Conservation (phyloP, 1,140 invertebrate species). For the Octopus sinensis region DNA sequence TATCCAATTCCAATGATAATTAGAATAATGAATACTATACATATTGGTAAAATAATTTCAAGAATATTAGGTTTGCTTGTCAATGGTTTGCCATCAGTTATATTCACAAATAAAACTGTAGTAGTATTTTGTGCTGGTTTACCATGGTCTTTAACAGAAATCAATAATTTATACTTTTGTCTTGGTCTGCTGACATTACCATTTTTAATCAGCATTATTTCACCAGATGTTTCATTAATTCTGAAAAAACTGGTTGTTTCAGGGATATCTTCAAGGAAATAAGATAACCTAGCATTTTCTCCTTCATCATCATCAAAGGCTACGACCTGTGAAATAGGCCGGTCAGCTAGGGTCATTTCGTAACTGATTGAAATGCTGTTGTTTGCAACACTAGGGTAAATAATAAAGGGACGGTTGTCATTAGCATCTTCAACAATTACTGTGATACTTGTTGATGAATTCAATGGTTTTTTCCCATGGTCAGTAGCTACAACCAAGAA, state of each 20-base stretch:
- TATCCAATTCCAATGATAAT: too few relatives aligned
- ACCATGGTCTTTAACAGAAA: slow-evolving; percentile 35
- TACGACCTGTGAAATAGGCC: slow-evolving; percentile 31
- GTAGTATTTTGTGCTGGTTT: slow-evolving; percentile 48
- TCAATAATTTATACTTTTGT: slow-evolving; percentile 25
- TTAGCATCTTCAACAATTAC: slow-evolving; percentile 71
- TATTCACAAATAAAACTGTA: slow-evolving; percentile 33
- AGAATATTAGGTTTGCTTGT: too few relatives aligned
- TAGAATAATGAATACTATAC: too few relatives aligned
- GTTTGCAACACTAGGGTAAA: slow-evolving; percentile 37
- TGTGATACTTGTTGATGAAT: slow-evolving; percentile 60
- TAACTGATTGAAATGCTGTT: slow-evolving; percentile 34
- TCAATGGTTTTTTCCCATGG: slow-evolving; percentile 63
- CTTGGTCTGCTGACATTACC: slow-evolving; percentile 60
- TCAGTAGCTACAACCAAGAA: slow-evolving; percentile 72
- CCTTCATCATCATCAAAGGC: slow-evolving; percentile 41
- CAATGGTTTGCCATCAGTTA: slow-evolving; percentile 38
- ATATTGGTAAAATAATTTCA: too few relatives aligned
- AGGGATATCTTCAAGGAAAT: slow-evolving; percentile 27
- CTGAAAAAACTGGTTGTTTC: slow-evolving; percentile 71
- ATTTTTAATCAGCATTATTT: slow-evolving; percentile 79
- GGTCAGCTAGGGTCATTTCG: slow-evolving; percentile 29
- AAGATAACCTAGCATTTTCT: slow-evolving; percentile 30
- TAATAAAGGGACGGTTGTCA: slow-evolving; percentile 78
- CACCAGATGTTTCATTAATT: slow-evolving; percentile 80